Evolutionary conservation across 2,797 vertebrate species (phyloP), one percentile per base, ranked within the genome.

Genomic region (Gymnodraco acuticeps): DNA sequence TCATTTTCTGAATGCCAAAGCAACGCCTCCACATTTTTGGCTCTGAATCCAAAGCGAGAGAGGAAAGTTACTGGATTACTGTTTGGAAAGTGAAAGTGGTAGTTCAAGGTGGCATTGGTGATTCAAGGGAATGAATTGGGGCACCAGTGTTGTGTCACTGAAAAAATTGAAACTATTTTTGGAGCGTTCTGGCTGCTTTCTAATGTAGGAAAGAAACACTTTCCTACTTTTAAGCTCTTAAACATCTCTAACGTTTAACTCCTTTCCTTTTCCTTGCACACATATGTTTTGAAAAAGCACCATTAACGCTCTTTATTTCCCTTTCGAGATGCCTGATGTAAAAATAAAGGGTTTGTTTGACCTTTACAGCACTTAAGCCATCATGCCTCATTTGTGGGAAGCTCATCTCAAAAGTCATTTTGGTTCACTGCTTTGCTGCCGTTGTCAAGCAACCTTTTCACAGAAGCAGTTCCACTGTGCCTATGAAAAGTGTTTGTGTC

Each of bases 301-400:
- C 45, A 75, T 82, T 83, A 51, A 50, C 6, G 13, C 63, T 71
- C 53, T 85, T 91, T 76, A 84, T 91, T 89, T 88, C 83, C 87
- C 83, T 69, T 56, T 43, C 12, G 56, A 71, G 68, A 46, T 19
- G 33, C 56, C 19, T 17, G 56, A 80, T 78, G 52, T 12, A 15
- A 77, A 79, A 80, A 76, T 77, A 64, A 88, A 82, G 75, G 45
- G 56, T 83, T 73, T 63, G 78, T 74, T 82, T 77, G 73, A 61
- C 83, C 84, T 88, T 87, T 87, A 88, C 80, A 81, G 84, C 89
- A 86, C 87, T 89, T 87, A 75, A 84, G 90, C 78, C 87, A 77
- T 72, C 78, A 64, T 89, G 87, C 66, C 47, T 92, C 87, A 85
- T 88, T 91, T 89, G 82, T 85, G 64, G 78, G 75, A 91, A 87